Base-by-base conservation (phyloP, 2,113 vertebrate genomes). In the Caranx melampygus region DNA sequence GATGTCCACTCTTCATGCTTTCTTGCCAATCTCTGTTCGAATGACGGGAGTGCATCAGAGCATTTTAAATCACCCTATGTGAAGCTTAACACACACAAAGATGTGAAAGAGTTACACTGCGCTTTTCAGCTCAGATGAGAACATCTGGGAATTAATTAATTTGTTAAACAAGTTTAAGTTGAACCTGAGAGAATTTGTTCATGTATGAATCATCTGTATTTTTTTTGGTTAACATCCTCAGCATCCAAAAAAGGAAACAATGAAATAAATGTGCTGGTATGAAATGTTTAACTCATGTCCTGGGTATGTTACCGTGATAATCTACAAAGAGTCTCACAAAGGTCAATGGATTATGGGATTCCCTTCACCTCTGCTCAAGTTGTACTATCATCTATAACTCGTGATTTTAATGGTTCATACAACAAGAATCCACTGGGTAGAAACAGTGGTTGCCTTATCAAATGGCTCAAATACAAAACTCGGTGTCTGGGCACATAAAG, bases 341-440 rank as follows among this genome's bases (percentile, higher is more conserved):
- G 49, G 69, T 78, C 69, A 81, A 6, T 81, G 57, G 68, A 81
- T 81, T 61, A 68, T 49, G 14, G 47, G 77, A 74, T 45, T 75
- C 12, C 26, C 65, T 21, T 54, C 6, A 62, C 18, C 34, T 37
- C 68, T 55, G 61, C n/a, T 37, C 20, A 34, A 49, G 26, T 55
- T 71, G 18, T 35, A n/a, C 35, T 40, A 49, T 59, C 59, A 59
- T 52, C 52, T 65, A 26, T 20, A 51, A 26, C 26, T 70, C 58
- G 57, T 49, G 45, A 47, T 51, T 21, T 52, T 52, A n/a, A 21
- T 20, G 51, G 51, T 52, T 52, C 21, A 52, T 20, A 52, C 20
- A 52, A 26, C 14, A 26, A 7, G 37, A 20, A 20, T 1, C 1
- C 12, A 35, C 63, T 54, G 16, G 16, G 3, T 60, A 59, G 42